These are phyloP conservation scores for Misgurnus mizolepis DNA, from an alignment of 2,113 vertebrate species.

Conservation along the genomic window DNA sequence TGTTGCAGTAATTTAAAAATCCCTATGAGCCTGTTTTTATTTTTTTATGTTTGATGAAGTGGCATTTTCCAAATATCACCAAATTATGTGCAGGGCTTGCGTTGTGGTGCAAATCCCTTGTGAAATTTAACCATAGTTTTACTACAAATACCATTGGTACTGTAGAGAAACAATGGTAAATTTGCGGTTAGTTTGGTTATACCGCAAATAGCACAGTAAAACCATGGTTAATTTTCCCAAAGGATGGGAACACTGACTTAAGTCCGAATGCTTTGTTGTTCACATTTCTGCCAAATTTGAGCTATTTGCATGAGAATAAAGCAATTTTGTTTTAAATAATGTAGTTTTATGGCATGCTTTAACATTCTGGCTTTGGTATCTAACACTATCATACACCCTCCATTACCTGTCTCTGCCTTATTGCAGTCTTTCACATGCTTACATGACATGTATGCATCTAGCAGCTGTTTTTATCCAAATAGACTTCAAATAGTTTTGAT, in stretches of 20 bases:
- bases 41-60: constrained; percentile 5
- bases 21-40: background rate
- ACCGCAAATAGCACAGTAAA: no score
- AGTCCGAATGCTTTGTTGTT: constrained; percentile 11
- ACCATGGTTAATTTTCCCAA: no score
- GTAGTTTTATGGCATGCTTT: constrained; percentile 19
- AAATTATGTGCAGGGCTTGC: constrained; percentile 2
- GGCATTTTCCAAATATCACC: background rate
- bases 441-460: no score
- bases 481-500: no score
- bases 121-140: no score
- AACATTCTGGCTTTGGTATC: background rate
- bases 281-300: constrained; percentile 19
- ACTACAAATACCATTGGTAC: no score
- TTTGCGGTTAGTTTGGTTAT: no score
- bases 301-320: constrained; percentile 50
- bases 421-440: constrained; percentile 8
- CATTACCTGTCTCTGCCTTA: background rate
- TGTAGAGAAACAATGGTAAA: no score
- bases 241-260: constrained; percentile 9
- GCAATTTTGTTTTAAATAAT: constrained; percentile 20
- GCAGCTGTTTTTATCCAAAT: no score
- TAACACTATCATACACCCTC: constrained; percentile 1
- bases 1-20: constrained; percentile 4
- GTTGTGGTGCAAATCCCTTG: constrained; percentile 2